Evolutionary conservation across 2,888 invertebrate genomes (phyloP).

Genomic region (Acleris sparsana): DNA sequence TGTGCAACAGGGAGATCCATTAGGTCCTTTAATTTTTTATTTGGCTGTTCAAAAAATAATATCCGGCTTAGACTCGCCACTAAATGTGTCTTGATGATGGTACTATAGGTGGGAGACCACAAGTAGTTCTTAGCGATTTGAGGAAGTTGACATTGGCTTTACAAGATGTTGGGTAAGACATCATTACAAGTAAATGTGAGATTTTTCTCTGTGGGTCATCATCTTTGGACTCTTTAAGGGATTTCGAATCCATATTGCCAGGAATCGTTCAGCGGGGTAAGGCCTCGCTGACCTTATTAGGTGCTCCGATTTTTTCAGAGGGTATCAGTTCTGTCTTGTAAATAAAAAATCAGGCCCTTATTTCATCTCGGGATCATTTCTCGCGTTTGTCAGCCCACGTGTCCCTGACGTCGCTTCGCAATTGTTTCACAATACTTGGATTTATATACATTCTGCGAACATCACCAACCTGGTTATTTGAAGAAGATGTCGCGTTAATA

Average conservation of each 20-base stretch:
- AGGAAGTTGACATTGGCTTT: not conserved
- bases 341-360: not conserved
- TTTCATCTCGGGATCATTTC: not conserved
- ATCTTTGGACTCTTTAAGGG: not conserved
- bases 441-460: not conserved
- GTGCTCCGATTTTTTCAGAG: slow-evolving; percentile 1
- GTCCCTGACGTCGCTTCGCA: not conserved
- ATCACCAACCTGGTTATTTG: not conserved
- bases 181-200: slow-evolving; percentile 3
- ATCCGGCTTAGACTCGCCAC: not conserved
- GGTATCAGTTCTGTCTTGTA: not conserved
- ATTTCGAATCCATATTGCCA: not conserved
- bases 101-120: not conserved
- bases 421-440: not conserved
- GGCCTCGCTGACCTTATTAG: not conserved
- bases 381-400: not conserved
- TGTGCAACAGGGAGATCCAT: no score
- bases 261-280: not conserved
- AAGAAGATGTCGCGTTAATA: not conserved
- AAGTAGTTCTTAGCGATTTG: not conserved
- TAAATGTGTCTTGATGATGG: slow-evolving; percentile 2
- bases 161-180: not conserved
- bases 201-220: not conserved
- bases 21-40: no score
- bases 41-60: no score